phyloP scores from a whole-genome alignment of 2,113 vertebrate genomes.

The Perca schrenkii region DNA sequence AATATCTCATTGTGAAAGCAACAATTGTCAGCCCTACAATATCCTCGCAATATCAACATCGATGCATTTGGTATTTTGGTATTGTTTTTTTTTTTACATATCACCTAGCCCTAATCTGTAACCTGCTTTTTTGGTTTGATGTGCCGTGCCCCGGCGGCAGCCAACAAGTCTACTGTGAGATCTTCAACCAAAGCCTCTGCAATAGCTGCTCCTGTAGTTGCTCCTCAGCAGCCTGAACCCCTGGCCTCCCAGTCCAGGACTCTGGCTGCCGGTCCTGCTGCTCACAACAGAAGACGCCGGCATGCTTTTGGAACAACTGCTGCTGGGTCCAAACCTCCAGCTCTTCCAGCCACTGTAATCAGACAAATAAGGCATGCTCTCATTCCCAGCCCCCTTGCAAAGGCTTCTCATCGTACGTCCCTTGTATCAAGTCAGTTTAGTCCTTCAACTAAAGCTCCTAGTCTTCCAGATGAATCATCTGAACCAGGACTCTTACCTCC shows the following conservation, averaged over 20 bases:
- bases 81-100: too few species aligned
- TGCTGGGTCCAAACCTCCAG: not conserved
- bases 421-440: not conserved
- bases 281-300: conserved; percentile 6
- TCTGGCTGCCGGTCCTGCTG: not conserved
- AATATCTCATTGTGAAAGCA: too few species aligned
- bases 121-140: conserved; percentile 52
- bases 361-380: not conserved
- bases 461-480: not conserved
- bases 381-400: too few species aligned
- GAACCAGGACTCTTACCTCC: not conserved
- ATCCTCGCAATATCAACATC: too few species aligned
- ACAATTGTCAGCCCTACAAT: too few species aligned
- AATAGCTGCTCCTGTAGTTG: not conserved
- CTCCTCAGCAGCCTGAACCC: not conserved
- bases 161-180: conserved; percentile 14
- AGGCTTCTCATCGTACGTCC: not conserved
- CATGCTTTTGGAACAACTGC: conserved; percentile 8
- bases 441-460: not conserved
- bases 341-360: not conserved
- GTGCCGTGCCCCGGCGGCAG: conserved; percentile 31
- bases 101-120: not conserved
- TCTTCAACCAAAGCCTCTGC: conserved; percentile 1
- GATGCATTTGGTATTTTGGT: too few species aligned
- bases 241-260: not conserved